Evolutionary conservation across 2,888 invertebrate genomes (phyloP), one percentile per base, ranked within the genome.

Genomic region (Argynnis bischoffii): DNA sequence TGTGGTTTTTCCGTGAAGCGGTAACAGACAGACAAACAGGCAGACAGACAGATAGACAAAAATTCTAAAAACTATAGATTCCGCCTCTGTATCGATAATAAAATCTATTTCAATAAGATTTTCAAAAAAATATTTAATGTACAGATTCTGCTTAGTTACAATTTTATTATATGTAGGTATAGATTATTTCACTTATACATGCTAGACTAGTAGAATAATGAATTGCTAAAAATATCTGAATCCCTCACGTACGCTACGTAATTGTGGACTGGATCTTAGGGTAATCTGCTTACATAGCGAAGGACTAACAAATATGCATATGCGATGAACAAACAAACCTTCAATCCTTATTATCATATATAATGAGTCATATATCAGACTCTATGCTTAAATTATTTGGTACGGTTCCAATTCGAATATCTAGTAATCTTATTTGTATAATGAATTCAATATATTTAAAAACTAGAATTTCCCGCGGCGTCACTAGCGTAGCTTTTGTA

Each of bases 281-380:
- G 31, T 67, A 66, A 67, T 59, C 64, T 67, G 72, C 69, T 72
- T 72, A 65, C 60, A 67, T 46, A 60, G 57, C n/a, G 64, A 61
- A 63, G 63, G 56, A 63, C 68, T 66, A 55, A 54, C 67, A 73
- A 70, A 69, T 65, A 63, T 65, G 71, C 66, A 66, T 72, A 64
- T 69, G 67, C 57, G 48, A 69, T 69, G 72, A 69, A 65, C 65
- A 69, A 71, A 71, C 70, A 69, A 50, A 59, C 63, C 59, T 64
- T 48, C 51, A 66, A 55, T 69, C 63, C 69, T 64, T 66, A 71
- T 71, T 69, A 71, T 56, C 69, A 71, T 69, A 71, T 51, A 66
- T 69, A 69, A 69, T 69, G 66, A 69, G 67, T 47, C 46, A 26
- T 66, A 48, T 59, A 69, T 59, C 47, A 55, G 47, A n/a, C 46